Conservation (phyloP, 2,113 vertebrate species). For the Atractosteus spatula region DNA sequence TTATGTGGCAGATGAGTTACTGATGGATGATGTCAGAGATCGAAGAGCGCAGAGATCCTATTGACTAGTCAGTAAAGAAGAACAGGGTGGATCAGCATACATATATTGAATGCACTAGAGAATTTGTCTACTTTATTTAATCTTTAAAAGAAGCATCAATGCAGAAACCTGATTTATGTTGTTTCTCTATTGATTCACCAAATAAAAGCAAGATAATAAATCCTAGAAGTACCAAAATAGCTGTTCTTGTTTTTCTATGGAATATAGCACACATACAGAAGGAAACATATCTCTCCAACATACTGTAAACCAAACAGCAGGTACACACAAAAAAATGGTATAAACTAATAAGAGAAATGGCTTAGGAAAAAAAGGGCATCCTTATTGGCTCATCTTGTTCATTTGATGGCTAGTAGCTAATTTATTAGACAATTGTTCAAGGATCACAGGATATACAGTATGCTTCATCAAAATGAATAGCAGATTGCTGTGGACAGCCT, state of each 20-base stretch:
- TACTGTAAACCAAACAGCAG: too few species aligned
- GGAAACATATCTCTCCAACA: too few species aligned
- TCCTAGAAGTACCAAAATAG: neutral
- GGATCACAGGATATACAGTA: neutral
- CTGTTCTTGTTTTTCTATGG: neutral
- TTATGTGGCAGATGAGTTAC: neutral
- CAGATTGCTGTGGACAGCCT: too few species aligned
- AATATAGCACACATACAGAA: neutral
- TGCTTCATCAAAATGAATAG: neutral
- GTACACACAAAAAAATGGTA: too few species aligned
- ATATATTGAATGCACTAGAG: neutral
- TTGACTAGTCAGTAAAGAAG: slow-evolving; percentile 1
- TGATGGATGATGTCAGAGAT: neutral
- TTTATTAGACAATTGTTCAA: too few species aligned
- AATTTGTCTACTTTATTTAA: slow-evolving; percentile 5
- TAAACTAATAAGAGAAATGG: neutral
- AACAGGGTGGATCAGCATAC: neutral
- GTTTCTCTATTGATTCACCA: slow-evolving; percentile 3
- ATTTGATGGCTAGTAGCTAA: too few species aligned
- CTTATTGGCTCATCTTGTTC: too few species aligned
- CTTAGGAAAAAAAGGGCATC: neutral
- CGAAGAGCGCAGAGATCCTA: neutral
- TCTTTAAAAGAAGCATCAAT: neutral
- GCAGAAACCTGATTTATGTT: neutral
- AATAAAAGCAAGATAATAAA: slow-evolving; percentile 3